Evolutionary conservation across 2,113 vertebrate species (phyloP), one percentile per base, ranked within the genome.

Genomic region (Colius striatus): DNA sequence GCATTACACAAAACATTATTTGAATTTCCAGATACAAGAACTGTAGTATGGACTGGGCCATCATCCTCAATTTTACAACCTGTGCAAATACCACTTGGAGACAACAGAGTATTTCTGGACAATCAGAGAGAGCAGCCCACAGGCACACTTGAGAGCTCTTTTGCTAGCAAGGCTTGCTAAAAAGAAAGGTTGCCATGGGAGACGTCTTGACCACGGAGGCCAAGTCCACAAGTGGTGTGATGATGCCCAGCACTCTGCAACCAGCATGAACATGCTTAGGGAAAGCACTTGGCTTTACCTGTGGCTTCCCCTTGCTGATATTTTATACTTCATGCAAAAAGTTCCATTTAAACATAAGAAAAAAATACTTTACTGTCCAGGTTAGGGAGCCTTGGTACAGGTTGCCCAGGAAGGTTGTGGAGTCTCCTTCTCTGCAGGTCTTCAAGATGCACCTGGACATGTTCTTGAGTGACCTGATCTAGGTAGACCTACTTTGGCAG

Each of bases 191-290:
- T 55, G 38, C 22, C 1, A 1, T 12, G 13, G 22, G 8, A 63
- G 27, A 7, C 2, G 1, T 29, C 8, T 8, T 1, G 4, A 8
- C 5, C 21, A 36, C 2, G 1, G 34, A 34, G 22, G 15, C 3
- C 34, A 45, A 18, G 22, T 25, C 25, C 45, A 53, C 0, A 1
- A 2, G 0, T 27, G 17, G 7, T 1, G 2, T 25, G 25, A 29
- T 25, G 21, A 29, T 73, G 60, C 25, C 14, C 20, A 22, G n/a
- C 7, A 13, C 0, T 5, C 17, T 43, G 17, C 8, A 54, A 54
- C 10, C 26, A 13, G 17, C 38, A 12, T 0, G 5, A 5, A 13
- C 0, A 0, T 22, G 13, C 13, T 45, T 18, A 22, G 32, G 34
- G 27, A 58, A 70, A 58, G 11, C 5, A 16, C 14, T 41, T 41